Evolutionary conservation across 2,888 invertebrate species (phyloP).

Genomic region (Morinoia aosen): DNA sequence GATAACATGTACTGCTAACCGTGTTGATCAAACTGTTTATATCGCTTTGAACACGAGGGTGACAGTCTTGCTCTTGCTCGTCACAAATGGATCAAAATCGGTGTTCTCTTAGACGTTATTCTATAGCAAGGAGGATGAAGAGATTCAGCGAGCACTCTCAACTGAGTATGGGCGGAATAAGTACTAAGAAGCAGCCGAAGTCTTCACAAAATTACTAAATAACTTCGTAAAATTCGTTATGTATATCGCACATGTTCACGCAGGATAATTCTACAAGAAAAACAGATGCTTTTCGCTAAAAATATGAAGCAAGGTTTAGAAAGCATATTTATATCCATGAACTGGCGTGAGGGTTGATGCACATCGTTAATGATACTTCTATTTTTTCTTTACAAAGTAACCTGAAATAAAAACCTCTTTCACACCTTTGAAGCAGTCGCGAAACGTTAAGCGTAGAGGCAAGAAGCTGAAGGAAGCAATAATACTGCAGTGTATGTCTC

Average conservation of each 20-base stretch:
- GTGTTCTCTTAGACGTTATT: too few relatives aligned
- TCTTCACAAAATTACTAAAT: background rate
- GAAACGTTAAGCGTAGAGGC: background rate
- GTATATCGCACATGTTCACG: too few relatives aligned
- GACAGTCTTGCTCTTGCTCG: too few relatives aligned
- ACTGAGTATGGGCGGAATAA: background rate
- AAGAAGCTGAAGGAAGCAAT: constrained; percentile 30
- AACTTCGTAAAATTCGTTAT: background rate
- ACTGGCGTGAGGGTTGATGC: background rate
- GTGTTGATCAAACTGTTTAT: too few relatives aligned
- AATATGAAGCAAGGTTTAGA: background rate
- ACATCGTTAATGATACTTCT: background rate
- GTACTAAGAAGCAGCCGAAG: background rate
- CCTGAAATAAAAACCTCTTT: background rate
- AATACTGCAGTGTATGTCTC: constrained; percentile 34
- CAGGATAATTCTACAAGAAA: background rate
- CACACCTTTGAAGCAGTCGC: background rate
- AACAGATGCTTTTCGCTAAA: background rate
- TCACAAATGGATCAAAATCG: too few relatives aligned
- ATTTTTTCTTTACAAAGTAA: background rate
- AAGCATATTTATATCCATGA: background rate
- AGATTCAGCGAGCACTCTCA: too few relatives aligned
- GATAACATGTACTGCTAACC: too few relatives aligned
- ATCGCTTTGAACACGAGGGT: too few relatives aligned
- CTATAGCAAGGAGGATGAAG: too few relatives aligned